Evolutionary conservation across 2,888 invertebrate species (phyloP).

Genomic region (Chrysolina americana): DNA sequence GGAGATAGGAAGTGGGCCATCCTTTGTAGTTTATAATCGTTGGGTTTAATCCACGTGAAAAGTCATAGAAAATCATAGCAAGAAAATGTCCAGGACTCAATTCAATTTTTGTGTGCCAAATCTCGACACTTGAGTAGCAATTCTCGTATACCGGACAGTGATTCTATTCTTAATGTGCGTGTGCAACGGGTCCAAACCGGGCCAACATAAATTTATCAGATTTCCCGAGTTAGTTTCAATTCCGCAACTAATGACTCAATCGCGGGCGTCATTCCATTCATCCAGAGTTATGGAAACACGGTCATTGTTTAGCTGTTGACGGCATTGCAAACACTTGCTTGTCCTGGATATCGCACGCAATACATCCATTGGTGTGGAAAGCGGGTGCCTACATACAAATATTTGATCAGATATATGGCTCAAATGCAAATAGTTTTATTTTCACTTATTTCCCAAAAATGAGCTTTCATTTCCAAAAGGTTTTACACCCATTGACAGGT

Average conservation of each 20-base stretch:
- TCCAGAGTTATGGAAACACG: conserved; percentile 29
- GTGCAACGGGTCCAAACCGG: not conserved
- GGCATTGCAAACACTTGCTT: conserved; percentile 52
- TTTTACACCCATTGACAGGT: too few relatives aligned
- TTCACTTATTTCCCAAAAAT: too few relatives aligned
- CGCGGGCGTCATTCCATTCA: conserved; percentile 57
- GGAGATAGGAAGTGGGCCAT: too few relatives aligned
- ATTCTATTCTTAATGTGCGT: not conserved
- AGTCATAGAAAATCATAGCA: too few relatives aligned
- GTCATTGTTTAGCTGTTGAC: conserved; percentile 53
- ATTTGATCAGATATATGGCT: too few relatives aligned
- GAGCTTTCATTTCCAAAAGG: too few relatives aligned
- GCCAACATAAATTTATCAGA: conserved; percentile 53
- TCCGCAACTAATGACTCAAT: conserved; percentile 65
- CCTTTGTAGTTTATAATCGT: too few relatives aligned
- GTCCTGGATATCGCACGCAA: conserved; percentile 48
- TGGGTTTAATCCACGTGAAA: too few relatives aligned
- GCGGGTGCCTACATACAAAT: not conserved
- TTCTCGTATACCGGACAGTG: not conserved
- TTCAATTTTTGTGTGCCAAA: too few relatives aligned
- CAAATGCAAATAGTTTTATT: too few relatives aligned
- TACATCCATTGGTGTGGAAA: conserved; percentile 7
- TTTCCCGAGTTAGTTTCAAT: conserved; percentile 60
- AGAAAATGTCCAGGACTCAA: too few relatives aligned
- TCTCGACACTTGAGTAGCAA: too few relatives aligned